Evolutionary conservation across 2,113 vertebrate species (phyloP), one percentile per base, ranked within the genome.

Genomic region (Anas platyrhynchos): DNA sequence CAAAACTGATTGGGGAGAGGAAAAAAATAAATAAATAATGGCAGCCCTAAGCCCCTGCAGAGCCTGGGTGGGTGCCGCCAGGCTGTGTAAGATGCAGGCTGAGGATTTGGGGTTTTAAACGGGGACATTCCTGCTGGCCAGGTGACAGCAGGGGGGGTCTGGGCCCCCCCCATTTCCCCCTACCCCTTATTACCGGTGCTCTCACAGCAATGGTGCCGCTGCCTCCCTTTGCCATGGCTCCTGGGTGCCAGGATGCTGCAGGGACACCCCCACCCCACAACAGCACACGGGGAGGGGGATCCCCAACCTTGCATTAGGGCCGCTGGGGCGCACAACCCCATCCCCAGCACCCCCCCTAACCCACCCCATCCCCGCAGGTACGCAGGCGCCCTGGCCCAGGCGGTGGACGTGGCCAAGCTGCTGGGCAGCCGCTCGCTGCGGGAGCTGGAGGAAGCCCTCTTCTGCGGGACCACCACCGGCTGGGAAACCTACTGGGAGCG

Each of bases 401-500:
- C 86, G 5, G 94, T 99, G 96, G 98, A 99, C 21, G 94, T 92
- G 79, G 94, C 93, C 58, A 82, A 54, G 75, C 97, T 98, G 74
- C 97, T 99, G 79, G 55, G 94, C 63, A 98, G 98, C 82, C 92
- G 96, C 56, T 98, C 99, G 36, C 96, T 99, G 83, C 96, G 95
- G 69, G 98, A 98, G 85, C 98, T 99, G 91, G 99, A 99, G 85
- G 98, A 99, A 92, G 68, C 95, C 38, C 98, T 99, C 77, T 99
- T 98, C 97, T 99, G 99, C 92, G 94, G 67, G 75, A 94, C 87
- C 68, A 94, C 87, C 68, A 12, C 38, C 5, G 11, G 11, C 93
- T 99, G 99, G 99, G 98, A 98, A 34, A 61, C 88, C 41, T 99
- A 99, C 95, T 99, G 99, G 99, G 98, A 98, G 32, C 97, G 92